Base-by-base conservation (phyloP, 2,888 invertebrate species). In the Stegana nigrithorax region DNA sequence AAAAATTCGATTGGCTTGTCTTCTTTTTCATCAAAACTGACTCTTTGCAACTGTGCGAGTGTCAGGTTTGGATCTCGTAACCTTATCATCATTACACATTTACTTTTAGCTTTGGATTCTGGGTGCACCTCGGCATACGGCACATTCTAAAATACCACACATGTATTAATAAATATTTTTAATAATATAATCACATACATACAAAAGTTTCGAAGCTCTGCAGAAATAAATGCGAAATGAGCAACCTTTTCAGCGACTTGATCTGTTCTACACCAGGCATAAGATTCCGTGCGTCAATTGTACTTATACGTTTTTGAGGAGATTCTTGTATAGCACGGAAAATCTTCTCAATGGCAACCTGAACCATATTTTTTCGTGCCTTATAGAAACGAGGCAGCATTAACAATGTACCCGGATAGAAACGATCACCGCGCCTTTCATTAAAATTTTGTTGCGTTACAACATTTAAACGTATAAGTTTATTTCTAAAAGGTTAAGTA, bases 371-470 rank as follows among this genome's bases (percentile, higher is more conserved):
- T 66, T 89, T 88, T 42, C 91, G 86, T 66, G 88, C 87, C 1
- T 86, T 85, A 76, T 87, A 90, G 81, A 92, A 94, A 55, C 90
- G 86, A 1, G 89, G 87, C 57, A 92, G 80, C 71, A 90, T 90
- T n/a, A 91, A 75, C 47, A 91, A 78, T 61, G 87, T 87, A 0
- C 87, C 87, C 32, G 83, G 83, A 53, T 85, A 83, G 39, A 87
- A 84, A 42, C 86, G 83, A 1, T 83, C 82, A 0, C 78, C 73
- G 17, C 84, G 84, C 72, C 87, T 88, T 65, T 89, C 87, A 69
- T 87, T 87, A 76, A 88, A 89, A 23, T 83, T 73, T 84, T 93
- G 93, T 70, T 90, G 89, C 0, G 86, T 87, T 36, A 93, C 87
- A 6, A 93, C 81, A 36, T 89, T 87, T 55, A 88, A 84, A 5